Evolutionary conservation across 2,888 invertebrate genomes (phyloP), one percentile per base, ranked within the genome.

Genomic region (Trichopria drosophilae): DNA sequence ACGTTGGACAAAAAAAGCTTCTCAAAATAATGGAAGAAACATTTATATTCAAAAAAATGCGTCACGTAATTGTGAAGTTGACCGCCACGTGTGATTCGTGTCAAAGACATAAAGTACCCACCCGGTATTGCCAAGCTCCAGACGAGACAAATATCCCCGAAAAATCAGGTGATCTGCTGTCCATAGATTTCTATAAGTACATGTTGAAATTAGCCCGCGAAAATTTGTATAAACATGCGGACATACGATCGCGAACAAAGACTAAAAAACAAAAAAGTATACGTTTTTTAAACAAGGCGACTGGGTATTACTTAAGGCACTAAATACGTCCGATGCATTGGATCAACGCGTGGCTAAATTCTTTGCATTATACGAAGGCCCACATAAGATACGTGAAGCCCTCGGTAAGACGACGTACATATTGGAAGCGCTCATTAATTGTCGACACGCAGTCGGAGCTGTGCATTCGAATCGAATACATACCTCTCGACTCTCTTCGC

Each of bases 341-440:
- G 16, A 22, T 1, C 32, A 54, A n/a, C 24, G 40, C 0, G 29
- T 29, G 9, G 42, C 51, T 1, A 57, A 54, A 13, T 52, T 57
- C 7, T 24, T 52, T 34, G 22, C 51, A 0, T 9, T 57, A 1
- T 49, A 49, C 10, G 52, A 54, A 22, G 50, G 52, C 1, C 52
- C 54, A 1, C 52, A 51, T 7, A 4, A n/a, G 4, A 41, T 45
- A 6, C 29, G 28, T 2, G 28, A 42, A n/a, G n/a, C n/a, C n/a
- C n/a, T n/a, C n/a, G n/a, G n/a, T n/a, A n/a, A n/a, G n/a, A n/a
- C n/a, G 10, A 42, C n/a, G n/a, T n/a, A n/a, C n/a, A n/a, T n/a
- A n/a, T n/a, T n/a, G n/a, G n/a, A n/a, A n/a, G n/a, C n/a, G n/a
- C n/a, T n/a, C n/a, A n/a, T n/a, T n/a, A n/a, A n/a, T n/a, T n/a